A percentile compares a stretch with the other conserved stretches of the same genome.
Evolutionary conservation across 2,113 vertebrate species (phyloP).

Genomic region (Acrocephalus arundinaceus): DNA sequence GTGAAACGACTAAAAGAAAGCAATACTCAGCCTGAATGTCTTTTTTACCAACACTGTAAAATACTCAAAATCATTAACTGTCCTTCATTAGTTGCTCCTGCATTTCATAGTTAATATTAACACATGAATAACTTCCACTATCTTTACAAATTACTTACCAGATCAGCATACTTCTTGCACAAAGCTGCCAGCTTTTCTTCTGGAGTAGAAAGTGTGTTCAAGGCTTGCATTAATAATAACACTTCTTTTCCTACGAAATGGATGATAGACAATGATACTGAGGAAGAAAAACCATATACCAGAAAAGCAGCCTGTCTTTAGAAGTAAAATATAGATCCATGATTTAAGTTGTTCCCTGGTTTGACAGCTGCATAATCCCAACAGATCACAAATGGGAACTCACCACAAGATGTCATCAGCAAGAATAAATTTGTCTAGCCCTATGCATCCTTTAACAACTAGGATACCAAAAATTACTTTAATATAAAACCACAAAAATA

Average conservation of each 20-base stretch:
- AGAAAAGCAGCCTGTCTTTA: background rate
- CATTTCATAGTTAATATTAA: conserved; percentile 4
- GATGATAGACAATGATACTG: conserved; percentile 18
- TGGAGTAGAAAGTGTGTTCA: conserved; percentile 91
- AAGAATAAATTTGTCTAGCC: background rate
- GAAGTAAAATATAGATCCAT: background rate
- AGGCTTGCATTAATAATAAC: conserved; percentile 93
- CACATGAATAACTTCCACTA: background rate
- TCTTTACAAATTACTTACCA: conserved; percentile 81
- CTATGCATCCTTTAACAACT: background rate
- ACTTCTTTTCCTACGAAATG: conserved; percentile 91
- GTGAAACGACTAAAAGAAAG: background rate
- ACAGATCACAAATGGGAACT: background rate
- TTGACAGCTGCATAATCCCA: background rate
- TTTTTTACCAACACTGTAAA: background rate
- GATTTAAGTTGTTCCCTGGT: background rate
- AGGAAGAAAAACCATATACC: background rate
- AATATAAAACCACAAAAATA: background rate
- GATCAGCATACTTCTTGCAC: conserved; percentile 98
- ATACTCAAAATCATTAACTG: background rate
- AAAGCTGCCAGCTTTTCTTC: conserved; percentile 97
- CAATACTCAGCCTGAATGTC: background rate
- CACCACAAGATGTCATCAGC: background rate
- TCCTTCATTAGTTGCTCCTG: background rate
- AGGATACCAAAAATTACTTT: background rate